Conservation (phyloP, 2,888 invertebrate genomes). For the Mythimna ferrago region DNA sequence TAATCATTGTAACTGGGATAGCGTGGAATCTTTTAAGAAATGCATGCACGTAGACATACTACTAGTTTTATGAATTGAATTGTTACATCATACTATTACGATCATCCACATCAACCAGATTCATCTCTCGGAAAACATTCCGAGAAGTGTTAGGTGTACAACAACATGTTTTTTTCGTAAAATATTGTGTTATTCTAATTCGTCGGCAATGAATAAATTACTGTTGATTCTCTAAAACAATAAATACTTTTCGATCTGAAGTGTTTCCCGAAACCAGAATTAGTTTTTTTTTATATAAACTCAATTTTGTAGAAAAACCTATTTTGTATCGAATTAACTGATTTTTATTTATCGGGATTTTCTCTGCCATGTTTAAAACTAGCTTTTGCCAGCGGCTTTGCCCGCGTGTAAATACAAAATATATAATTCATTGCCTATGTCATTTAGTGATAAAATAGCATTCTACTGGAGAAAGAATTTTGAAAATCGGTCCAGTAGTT, state of each 20-base stretch:
- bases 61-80: slow-evolving; percentile 28
- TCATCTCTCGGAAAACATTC: slow-evolving; percentile 6
- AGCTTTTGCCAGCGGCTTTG: too few species aligned
- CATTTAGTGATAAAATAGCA: too few species aligned
- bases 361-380: background rate
- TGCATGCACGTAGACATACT: background rate
- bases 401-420: too few species aligned
- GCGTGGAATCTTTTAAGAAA: slow-evolving; percentile 1
- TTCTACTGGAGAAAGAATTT: too few species aligned
- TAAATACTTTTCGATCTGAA: slow-evolving; percentile 27
- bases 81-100: slow-evolving; percentile 6
- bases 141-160: slow-evolving; percentile 17
- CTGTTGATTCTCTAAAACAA: slow-evolving; percentile 23
- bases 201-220: slow-evolving; percentile 31
- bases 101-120: slow-evolving; percentile 13
- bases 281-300: background rate
- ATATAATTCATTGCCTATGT: too few species aligned
- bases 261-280: slow-evolving; percentile 18
- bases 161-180: slow-evolving; percentile 35
- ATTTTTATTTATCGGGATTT: background rate
- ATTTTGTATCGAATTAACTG: background rate
- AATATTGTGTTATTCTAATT: slow-evolving; percentile 47
- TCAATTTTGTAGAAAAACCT: background rate
- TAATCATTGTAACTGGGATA: slow-evolving; percentile 12
- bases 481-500: too few species aligned